Evolutionary conservation across 2,888 invertebrate genomes (phyloP).

Genomic region (Cryptus viduatorius): DNA sequence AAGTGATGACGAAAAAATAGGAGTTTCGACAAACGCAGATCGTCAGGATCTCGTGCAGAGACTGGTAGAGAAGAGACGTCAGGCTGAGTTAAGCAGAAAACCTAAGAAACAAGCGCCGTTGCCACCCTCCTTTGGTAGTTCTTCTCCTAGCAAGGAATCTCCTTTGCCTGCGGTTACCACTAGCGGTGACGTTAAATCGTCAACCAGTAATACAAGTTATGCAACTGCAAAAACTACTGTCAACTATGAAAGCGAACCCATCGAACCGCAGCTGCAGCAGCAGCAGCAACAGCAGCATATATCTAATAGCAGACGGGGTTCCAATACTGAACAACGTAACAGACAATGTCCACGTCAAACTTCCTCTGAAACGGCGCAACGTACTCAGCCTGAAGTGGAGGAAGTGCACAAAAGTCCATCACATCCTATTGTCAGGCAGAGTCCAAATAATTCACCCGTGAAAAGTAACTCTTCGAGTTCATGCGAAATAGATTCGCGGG

Average conservation of each 20-base stretch:
- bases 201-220: constrained; percentile 75
- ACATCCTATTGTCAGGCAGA: constrained; percentile 74
- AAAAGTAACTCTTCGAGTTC: constrained; percentile 78
- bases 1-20: constrained; percentile 81
- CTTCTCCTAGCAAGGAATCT: constrained; percentile 77
- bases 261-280: constrained; percentile 48
- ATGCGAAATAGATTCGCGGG: constrained; percentile 83
- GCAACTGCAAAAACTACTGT: constrained; percentile 72
- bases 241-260: constrained; percentile 62
- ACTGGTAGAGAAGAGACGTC: constrained; percentile 89
- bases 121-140: constrained; percentile 82
- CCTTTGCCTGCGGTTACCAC: constrained; percentile 64
- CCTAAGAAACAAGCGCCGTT: constrained; percentile 83
- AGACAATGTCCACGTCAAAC: constrained; percentile 76
- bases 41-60: constrained; percentile 88
- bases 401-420: constrained; percentile 77
- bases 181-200: constrained; percentile 70
- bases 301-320: constrained; percentile 62
- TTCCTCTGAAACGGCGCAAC: constrained; percentile 75
- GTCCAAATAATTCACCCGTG: constrained; percentile 76
- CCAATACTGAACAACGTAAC: constrained; percentile 70
- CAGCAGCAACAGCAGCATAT: constrained; percentile 55
- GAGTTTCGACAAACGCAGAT: constrained; percentile 85
- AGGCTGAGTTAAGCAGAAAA: constrained; percentile 85
- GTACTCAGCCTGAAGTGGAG: constrained; percentile 59